Evolutionary conservation across 2,888 invertebrate genomes (phyloP).

Genomic region (Megalurothrips usitatus): DNA sequence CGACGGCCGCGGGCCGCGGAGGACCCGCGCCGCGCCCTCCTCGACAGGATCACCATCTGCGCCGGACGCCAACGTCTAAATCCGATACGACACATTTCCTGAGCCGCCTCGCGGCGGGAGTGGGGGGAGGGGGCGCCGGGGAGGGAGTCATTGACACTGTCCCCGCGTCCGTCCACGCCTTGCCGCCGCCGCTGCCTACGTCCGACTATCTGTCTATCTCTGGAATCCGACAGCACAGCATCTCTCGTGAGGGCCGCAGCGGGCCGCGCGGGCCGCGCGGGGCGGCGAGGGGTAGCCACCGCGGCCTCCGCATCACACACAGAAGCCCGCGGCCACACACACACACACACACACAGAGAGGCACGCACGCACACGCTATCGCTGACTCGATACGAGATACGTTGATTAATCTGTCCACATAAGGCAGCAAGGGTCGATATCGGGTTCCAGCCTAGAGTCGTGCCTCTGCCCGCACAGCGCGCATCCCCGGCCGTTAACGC

Average conservation of each 20-base stretch:
- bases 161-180: not conserved
- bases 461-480: not conserved
- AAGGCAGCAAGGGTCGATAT: not conserved
- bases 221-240: not conserved
- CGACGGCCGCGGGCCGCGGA: too few relatives aligned
- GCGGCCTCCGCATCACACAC: not conserved
- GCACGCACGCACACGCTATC: not conserved
- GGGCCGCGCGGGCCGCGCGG: too few relatives aligned
- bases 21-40: not conserved
- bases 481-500: too few relatives aligned
- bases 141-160: slow-evolving; percentile 1
- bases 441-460: not conserved
- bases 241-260: not conserved
- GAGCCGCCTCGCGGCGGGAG: not conserved
- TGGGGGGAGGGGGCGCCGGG: too few relatives aligned
- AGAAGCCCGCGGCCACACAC: too few relatives aligned
- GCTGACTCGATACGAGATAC: not conserved
- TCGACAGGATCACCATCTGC: not conserved
- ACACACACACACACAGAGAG: not conserved
- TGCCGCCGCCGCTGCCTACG: not conserved
- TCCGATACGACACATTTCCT: not conserved
- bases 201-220: not conserved
- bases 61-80: not conserved
- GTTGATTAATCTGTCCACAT: not conserved
- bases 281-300: not conserved